Evolutionary conservation across 2,888 invertebrate genomes (phyloP).

Genomic region (Ecdyonurus torrentis): DNA sequence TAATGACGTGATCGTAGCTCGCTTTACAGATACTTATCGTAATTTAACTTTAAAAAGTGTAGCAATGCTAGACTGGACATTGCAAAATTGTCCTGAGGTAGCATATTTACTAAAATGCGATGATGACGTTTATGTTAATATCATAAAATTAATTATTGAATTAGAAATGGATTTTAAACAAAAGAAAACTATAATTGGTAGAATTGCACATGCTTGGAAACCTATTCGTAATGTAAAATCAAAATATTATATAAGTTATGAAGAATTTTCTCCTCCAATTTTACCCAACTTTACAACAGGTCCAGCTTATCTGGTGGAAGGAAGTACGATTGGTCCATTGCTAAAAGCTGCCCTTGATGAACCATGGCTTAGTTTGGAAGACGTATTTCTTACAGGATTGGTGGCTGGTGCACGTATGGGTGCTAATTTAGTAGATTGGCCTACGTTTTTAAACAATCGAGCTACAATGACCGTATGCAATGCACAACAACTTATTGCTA

Average conservation of each 20-base stretch:
- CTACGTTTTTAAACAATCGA: not conserved
- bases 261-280: not conserved
- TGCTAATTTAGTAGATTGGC: not conserved
- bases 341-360: not conserved
- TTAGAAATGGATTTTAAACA: not conserved
- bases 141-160: not conserved
- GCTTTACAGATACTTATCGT: not conserved
- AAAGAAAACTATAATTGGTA: not conserved
- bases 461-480: not conserved
- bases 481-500: not conserved
- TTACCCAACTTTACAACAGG: not conserved
- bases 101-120: not conserved
- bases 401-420: not conserved
- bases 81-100: not conserved
- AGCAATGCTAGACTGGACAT: not conserved
- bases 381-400: not conserved
- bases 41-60: slow-evolving; percentile 1
- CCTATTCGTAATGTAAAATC: not conserved
- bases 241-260: not conserved
- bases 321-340: not conserved
- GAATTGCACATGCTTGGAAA: not conserved
- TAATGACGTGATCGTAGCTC: not conserved
- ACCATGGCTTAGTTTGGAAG: not conserved
- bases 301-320: not conserved
- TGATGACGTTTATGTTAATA: not conserved